A percentile compares a stretch with the other conserved stretches of the same genome.
Conservation (phyloP, 2,113 vertebrate genomes). For the Cephalopholis sonnerati region DNA sequence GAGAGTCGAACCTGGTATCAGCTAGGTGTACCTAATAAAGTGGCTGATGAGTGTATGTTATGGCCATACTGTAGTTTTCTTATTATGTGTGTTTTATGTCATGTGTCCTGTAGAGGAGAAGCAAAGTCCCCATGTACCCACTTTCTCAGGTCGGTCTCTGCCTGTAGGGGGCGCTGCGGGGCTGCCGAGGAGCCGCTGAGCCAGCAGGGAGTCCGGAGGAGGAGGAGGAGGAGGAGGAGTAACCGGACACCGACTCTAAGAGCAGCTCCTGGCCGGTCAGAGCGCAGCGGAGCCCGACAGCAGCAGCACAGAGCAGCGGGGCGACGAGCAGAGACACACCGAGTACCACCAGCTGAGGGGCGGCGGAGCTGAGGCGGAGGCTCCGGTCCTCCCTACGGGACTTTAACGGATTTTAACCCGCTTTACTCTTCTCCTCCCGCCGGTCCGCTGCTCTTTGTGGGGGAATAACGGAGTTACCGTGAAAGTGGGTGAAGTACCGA, state of each 20-base stretch:
- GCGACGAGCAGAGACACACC: background rate
- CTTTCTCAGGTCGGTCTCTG: background rate
- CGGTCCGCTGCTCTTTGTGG: background rate
- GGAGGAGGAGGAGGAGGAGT: constrained; percentile 53
- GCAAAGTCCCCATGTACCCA: too few species aligned
- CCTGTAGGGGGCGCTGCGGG: constrained; percentile 51
- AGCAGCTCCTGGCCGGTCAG: constrained; percentile 58
- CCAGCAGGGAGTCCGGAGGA: constrained; percentile 54
- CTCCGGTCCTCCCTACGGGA: constrained; percentile 21
- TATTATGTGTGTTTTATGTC: too few species aligned
- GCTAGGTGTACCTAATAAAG: too few species aligned
- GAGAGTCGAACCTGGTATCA: too few species aligned
- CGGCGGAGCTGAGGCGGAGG: constrained; percentile 22
- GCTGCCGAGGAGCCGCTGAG: constrained; percentile 71
- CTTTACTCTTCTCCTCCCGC: background rate
- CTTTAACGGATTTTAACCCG: background rate
- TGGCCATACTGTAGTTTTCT: too few species aligned
- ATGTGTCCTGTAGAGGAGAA: too few species aligned
- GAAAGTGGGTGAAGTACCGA: constrained; percentile 34
- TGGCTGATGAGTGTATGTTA: too few species aligned
- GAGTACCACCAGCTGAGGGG: background rate
- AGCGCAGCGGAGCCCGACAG: constrained; percentile 29
- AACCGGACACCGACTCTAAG: constrained; percentile 67
- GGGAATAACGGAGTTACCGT: constrained; percentile 42
- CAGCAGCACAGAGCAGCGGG: constrained; percentile 33